Evolutionary conservation across 2,113 vertebrate genomes (phyloP).

Genomic region (Crotalus viridis): DNA sequence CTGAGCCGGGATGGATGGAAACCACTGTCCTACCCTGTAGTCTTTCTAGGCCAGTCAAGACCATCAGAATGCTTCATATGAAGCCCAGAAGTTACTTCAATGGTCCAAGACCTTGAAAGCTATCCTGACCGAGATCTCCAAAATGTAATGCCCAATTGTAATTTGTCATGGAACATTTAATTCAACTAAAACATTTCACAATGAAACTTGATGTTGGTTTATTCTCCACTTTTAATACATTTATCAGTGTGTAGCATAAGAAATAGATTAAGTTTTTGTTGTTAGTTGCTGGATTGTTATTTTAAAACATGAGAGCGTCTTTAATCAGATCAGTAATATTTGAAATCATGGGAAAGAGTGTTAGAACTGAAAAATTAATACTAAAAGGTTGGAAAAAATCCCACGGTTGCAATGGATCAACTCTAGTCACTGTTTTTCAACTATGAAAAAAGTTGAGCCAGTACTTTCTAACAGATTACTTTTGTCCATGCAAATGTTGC

Average conservation of each 20-base stretch:
- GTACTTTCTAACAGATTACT: background rate
- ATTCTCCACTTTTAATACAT: background rate
- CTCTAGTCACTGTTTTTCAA: background rate
- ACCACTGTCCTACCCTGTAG: background rate
- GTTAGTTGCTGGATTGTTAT: no score
- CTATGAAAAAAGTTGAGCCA: background rate
- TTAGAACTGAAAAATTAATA: background rate
- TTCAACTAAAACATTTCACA: background rate
- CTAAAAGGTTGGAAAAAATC: background rate
- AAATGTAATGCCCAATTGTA: background rate
- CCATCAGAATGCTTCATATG: background rate
- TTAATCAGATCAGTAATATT: background rate
- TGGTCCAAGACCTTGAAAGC: background rate
- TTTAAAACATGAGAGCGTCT: background rate
- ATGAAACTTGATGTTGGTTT: background rate
- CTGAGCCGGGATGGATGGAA: background rate
- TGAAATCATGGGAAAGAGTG: background rate
- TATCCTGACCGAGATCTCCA: background rate
- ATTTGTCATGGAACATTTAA: background rate
- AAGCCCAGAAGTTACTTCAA: background rate
- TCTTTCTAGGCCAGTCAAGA: background rate
- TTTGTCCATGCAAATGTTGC: background rate
- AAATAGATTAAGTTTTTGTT: background rate
- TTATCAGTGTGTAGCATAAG: background rate
- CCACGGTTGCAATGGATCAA: background rate